These are phyloP conservation scores for Diarsia mendica DNA, from an alignment of 2,888 invertebrate species.

Conservation along the genomic window DNA sequence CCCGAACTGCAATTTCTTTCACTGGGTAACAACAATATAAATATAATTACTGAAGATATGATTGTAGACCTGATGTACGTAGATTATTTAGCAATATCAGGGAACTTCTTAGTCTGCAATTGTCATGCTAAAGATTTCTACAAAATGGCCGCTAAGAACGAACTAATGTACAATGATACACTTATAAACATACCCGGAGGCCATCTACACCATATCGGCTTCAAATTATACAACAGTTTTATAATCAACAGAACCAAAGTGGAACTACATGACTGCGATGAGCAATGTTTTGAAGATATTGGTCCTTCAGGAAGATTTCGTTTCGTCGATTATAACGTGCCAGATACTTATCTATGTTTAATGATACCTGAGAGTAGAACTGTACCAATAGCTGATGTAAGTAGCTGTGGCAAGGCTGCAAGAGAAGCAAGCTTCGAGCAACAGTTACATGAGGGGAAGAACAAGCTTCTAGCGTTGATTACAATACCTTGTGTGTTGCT, in stretches of 20 bases:
- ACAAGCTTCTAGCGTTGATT: conserved; percentile 69
- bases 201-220: conserved; percentile 71
- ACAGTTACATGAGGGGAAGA: conserved; percentile 56
- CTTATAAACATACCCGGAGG: not conserved
- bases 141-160: conserved; percentile 77
- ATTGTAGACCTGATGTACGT: conserved; percentile 87
- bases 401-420: conserved; percentile 65
- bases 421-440: conserved; percentile 65
- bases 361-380: conserved; percentile 67
- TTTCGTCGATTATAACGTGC: conserved; percentile 73
- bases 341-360: conserved; percentile 73
- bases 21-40: conserved; percentile 89
- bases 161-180: conserved; percentile 31
- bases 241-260: conserved; percentile 66
- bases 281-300: conserved; percentile 49
- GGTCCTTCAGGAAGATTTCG: conserved; percentile 69
- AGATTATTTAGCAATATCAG: conserved; percentile 86
- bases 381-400: conserved; percentile 64
- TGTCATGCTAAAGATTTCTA: conserved; percentile 89
- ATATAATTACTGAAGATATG: conserved; percentile 90
- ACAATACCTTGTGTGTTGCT: conserved; percentile 71
- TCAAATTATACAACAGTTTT: conserved; percentile 68
- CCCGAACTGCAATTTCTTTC: conserved; percentile 82
- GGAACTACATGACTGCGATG: conserved; percentile 48
- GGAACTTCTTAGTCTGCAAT: conserved; percentile 91